Evolutionary conservation across 2,888 invertebrate genomes (phyloP).

Genomic region (Phaonia tiefii): DNA sequence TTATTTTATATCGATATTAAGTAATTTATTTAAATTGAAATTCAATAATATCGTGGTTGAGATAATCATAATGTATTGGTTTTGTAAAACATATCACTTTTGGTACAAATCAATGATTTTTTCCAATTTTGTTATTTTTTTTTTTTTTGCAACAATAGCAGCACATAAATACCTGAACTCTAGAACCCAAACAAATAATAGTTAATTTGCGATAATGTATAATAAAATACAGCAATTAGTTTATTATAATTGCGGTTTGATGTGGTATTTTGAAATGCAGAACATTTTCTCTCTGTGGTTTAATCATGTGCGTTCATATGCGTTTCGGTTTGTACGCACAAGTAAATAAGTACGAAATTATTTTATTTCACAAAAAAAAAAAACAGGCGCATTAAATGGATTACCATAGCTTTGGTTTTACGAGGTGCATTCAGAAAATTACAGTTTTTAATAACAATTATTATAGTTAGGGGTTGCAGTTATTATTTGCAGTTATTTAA

Average conservation of each 20-base stretch:
- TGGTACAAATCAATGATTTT: not conserved
- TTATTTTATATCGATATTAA: not conserved
- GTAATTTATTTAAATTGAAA: not conserved
- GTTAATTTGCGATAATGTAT: not conserved
- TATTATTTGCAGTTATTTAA: no score
- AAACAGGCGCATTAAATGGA: no score
- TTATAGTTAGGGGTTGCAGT: no score
- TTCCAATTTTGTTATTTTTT: not conserved
- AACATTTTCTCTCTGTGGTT: not conserved
- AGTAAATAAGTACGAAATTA: no score
- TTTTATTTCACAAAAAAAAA: no score
- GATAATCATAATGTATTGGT: not conserved
- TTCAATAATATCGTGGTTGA: not conserved
- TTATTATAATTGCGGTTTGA: slow-evolving; percentile 34
- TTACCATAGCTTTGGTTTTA: no score
- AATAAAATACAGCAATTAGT: slow-evolving; percentile 18
- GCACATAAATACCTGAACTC: not conserved
- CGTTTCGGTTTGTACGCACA: no score
- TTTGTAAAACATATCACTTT: not conserved
- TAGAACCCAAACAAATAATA: not conserved
- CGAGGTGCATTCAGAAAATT: no score
- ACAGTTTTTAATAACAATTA: no score
- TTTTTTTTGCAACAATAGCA: no score
- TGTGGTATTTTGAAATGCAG: not conserved
- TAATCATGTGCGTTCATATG: no score